These are phyloP conservation scores for Pandemis heparana DNA, from an alignment of 2,888 invertebrate genomes.

Conservation along the genomic window DNA sequence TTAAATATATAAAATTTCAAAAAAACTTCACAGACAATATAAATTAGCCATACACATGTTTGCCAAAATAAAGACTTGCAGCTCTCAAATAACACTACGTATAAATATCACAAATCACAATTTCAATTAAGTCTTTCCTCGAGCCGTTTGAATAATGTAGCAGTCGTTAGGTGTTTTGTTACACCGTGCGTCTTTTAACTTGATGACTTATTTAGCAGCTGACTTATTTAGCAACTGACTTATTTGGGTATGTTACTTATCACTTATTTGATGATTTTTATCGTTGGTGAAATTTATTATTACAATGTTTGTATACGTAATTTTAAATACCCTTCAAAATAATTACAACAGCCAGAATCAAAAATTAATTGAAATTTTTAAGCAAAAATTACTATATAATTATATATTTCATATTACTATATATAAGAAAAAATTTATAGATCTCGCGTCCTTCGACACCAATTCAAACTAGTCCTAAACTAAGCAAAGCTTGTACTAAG, in stretches of 20 bases:
- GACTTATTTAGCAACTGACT: not conserved
- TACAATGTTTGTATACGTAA: too few species aligned
- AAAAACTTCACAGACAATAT: too few species aligned
- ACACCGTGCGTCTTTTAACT: not conserved
- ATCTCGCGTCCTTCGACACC: too few species aligned
- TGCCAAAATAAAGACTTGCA: not conserved
- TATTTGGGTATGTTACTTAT: not conserved
- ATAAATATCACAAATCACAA: not conserved
- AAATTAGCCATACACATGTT: not conserved
- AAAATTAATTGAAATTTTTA: too few species aligned
- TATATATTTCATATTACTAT: too few species aligned
- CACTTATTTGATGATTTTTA: not conserved
- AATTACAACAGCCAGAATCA: too few species aligned
- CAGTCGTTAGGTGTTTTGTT: constrained; percentile 29
- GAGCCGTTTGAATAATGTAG: constrained; percentile 28
- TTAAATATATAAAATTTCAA: too few species aligned
- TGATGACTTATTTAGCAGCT: not conserved
- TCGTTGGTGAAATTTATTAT: not conserved
- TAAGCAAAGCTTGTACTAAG: too few species aligned
- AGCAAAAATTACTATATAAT: too few species aligned
- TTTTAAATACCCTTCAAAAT: too few species aligned
- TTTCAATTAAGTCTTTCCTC: constrained; percentile 22
- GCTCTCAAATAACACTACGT: not conserved
- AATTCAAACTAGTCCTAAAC: too few species aligned
- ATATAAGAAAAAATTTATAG: too few species aligned